A percentile compares a stretch with the other conserved stretches of the same genome.
Evolutionary conservation across 2,113 vertebrate genomes (phyloP).

Genomic region (Pipa parva): DNA sequence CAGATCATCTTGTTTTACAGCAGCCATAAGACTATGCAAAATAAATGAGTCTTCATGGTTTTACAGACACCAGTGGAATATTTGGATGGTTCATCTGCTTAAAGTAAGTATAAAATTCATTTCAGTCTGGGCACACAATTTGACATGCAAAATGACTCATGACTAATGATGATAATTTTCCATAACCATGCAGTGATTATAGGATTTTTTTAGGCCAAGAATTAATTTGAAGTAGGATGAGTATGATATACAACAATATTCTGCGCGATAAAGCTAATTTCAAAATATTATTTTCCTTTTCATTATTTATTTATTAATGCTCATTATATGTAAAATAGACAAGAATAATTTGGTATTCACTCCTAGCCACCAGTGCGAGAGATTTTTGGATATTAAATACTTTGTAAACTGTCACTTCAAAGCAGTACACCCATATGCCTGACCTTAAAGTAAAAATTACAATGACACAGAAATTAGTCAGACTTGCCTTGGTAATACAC

Average conservation of each 20-base stretch:
- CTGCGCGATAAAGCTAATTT: not conserved
- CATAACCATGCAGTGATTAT: slow-evolving; percentile 4
- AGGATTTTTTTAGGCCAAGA: not conserved
- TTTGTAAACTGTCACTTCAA: too few species aligned
- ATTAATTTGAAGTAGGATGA: not conserved
- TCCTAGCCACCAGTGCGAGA: too few species aligned
- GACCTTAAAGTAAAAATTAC: too few species aligned
- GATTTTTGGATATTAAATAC: too few species aligned
- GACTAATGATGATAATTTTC: not conserved
- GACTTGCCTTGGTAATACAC: too few species aligned
- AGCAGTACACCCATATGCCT: too few species aligned
- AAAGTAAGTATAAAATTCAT: not conserved
- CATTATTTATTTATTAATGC: not conserved
- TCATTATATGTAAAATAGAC: not conserved
- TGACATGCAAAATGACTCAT: slow-evolving; percentile 8
- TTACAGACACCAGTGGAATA: not conserved
- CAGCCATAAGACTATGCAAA: not conserved
- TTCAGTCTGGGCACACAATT: not conserved
- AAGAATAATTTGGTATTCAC: not conserved
- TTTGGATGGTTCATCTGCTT: not conserved
- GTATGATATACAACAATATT: slow-evolving; percentile 1
- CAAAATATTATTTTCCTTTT: not conserved
- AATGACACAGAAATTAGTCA: too few species aligned
- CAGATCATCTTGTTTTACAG: not conserved
- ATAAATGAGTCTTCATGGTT: not conserved